Conservation (phyloP, 2,113 vertebrate genomes). For the Martes martes region DNA sequence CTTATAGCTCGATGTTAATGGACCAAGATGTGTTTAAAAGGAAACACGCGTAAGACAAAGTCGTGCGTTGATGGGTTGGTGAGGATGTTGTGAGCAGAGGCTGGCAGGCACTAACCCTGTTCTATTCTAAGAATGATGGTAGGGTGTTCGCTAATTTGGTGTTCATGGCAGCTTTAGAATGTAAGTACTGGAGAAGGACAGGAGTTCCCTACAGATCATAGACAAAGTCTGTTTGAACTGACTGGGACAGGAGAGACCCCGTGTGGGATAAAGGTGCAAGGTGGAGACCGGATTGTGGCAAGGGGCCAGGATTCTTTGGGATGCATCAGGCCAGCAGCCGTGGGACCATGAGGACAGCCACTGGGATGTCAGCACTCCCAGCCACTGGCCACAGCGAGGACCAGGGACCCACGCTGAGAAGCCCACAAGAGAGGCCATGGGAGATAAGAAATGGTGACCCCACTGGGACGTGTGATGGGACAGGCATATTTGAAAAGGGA, state of each 20-base stretch:
- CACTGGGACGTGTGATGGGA: fast-evolving
- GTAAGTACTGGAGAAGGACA: fast-evolving
- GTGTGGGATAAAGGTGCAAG: neutral
- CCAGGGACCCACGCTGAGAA: neutral
- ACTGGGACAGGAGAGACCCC: neutral
- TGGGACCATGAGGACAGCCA: neutral
- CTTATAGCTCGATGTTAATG: neutral
- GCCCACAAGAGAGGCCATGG: neutral
- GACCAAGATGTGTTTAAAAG: neutral
- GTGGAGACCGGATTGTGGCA: fast-evolving
- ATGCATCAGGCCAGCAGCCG: neutral
- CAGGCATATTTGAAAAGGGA: neutral
- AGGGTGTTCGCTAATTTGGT: neutral
- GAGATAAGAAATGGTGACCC: neutral
- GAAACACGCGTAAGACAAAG: neutral
- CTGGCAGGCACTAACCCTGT: neutral
- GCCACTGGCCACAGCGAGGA: neutral
- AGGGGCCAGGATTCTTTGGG: neutral
- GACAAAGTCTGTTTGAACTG: fast-evolving
- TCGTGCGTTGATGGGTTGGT: neutral
- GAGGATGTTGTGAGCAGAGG: neutral
- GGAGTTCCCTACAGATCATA: neutral
- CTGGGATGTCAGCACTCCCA: neutral
- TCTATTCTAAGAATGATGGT: neutral
- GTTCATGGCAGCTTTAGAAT: neutral